Conservation (phyloP, 2,888 invertebrate species). For the Cryptus armator region DNA sequence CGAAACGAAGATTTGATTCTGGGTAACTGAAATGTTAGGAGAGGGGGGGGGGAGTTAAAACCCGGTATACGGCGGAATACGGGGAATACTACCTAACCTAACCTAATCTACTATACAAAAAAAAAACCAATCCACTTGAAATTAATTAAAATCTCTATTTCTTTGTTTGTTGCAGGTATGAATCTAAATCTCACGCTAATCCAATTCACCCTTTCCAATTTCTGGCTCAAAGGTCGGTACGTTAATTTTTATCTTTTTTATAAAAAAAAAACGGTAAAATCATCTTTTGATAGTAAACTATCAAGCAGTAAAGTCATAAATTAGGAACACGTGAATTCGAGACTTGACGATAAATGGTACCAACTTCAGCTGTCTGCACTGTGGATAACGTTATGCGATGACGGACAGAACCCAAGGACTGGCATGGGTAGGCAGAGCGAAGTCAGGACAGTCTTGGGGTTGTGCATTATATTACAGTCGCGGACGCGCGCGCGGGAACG, state of each 20-base stretch:
- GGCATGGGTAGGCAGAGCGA: slow-evolving; percentile 27
- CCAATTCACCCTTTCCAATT: neutral
- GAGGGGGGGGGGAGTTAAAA: no score
- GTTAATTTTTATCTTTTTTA: neutral
- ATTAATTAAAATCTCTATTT: slow-evolving; percentile 1
- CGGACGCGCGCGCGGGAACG: slow-evolving; percentile 57
- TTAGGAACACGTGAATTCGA: slow-evolving; percentile 4
- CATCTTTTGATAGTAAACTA: no score
- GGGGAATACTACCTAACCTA: no score
- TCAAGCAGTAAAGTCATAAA: no score
- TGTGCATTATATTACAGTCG: slow-evolving; percentile 74
- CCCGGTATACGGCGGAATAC: no score
- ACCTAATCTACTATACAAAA: neutral
- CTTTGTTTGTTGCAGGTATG: slow-evolving; percentile 35
- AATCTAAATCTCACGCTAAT: neutral
- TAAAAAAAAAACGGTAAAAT: no score
- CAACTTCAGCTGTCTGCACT: slow-evolving; percentile 16
- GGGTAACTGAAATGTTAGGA: no score
- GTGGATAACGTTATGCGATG: slow-evolving; percentile 33
- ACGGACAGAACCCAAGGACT: slow-evolving; percentile 22
- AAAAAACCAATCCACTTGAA: neutral
- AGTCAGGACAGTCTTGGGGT: slow-evolving; percentile 64
- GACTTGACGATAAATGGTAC: slow-evolving; percentile 28
- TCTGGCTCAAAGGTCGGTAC: slow-evolving; percentile 23
- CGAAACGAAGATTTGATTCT: no score